A percentile compares a stretch with the other conserved stretches of the same genome.
These are phyloP conservation scores for Phaethon lepturus DNA, from an alignment of 2,113 vertebrate genomes.

Conservation along the genomic window DNA sequence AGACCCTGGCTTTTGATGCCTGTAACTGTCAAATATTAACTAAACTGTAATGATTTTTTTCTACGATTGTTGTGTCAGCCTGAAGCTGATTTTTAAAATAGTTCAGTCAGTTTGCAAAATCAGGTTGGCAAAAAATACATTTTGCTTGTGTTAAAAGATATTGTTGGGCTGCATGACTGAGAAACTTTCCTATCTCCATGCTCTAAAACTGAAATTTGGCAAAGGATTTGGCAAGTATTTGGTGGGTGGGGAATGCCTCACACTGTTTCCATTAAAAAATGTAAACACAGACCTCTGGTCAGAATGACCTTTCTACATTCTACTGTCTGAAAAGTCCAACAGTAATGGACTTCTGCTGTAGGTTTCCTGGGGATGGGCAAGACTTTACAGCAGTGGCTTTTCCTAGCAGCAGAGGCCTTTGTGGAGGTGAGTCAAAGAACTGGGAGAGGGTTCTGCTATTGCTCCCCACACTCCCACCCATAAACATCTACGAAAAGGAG, in stretches of 20 bases:
- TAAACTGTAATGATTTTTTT: neutral
- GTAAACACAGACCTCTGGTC: neutral
- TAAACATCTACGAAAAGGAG: neutral
- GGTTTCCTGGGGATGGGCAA: neutral
- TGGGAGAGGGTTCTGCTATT: neutral
- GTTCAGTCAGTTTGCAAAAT: neutral
- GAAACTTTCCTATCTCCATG: neutral
- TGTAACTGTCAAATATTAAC: neutral
- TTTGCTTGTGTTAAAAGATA: neutral
- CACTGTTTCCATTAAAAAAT: neutral
- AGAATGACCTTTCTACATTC: neutral
- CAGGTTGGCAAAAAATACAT: neutral
- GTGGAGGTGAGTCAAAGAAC: neutral
- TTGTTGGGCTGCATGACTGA: neutral
- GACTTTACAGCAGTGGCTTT: neutral
- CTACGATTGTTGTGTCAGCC: neutral
- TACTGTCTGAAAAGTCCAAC: neutral
- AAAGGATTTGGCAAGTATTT: neutral
- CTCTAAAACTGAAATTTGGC: neutral
- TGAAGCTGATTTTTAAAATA: slow-evolving; percentile 4
- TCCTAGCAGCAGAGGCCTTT: neutral
- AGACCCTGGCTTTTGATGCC: neutral
- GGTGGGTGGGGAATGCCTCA: neutral
- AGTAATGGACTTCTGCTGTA: neutral
- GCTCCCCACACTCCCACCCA: neutral